Percentiles rank a stretch among this genome's conserved stretches.
Evolutionary conservation across 2,888 invertebrate genomes (phyloP).

Genomic region (Anarsia innoxiella): DNA sequence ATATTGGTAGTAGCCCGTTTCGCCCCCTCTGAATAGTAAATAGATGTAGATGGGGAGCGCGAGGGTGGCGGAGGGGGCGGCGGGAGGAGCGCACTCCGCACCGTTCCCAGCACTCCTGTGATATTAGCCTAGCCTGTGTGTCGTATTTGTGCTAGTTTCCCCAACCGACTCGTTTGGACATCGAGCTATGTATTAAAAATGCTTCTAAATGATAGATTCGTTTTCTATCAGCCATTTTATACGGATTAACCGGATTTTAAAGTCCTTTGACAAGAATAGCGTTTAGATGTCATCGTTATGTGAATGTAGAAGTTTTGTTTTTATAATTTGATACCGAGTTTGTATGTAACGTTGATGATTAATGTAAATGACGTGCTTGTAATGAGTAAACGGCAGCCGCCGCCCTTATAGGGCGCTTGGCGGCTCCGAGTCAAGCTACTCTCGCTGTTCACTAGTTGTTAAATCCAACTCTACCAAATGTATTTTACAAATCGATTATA

Average conservation of each 20-base stretch:
- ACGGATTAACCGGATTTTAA: slow-evolving; percentile 14
- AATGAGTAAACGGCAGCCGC: slow-evolving; percentile 29
- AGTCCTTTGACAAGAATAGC: slow-evolving; percentile 27
- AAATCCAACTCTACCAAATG: slow-evolving; percentile 45
- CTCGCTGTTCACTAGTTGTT: slow-evolving; percentile 42
- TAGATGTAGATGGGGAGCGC: slow-evolving; percentile 48
- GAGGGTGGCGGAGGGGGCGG: slow-evolving; percentile 21
- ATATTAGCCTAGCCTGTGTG: slow-evolving; percentile 75
- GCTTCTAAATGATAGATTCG: slow-evolving; percentile 47
- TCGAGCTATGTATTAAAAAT: slow-evolving; percentile 55
- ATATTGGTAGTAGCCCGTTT: slow-evolving; percentile 61
- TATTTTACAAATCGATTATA: slow-evolving; percentile 49
- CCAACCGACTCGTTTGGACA: slow-evolving; percentile 59
- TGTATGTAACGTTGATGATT: slow-evolving; percentile 48
- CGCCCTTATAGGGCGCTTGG: slow-evolving; percentile 38
- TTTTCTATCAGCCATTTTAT: slow-evolving; percentile 50
- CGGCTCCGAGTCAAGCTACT: slow-evolving; percentile 20
- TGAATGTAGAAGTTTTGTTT: slow-evolving; percentile 39
- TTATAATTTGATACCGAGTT: slow-evolving; percentile 47
- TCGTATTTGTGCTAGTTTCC: slow-evolving; percentile 73
- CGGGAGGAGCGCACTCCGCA: slow-evolving; percentile 36
- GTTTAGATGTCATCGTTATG: slow-evolving; percentile 47
- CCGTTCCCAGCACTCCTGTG: slow-evolving; percentile 74
- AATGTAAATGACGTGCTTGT: slow-evolving; percentile 47
- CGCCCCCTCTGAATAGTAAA: slow-evolving; percentile 70